phyloP scores from a whole-genome alignment of 2,113 vertebrate genomes.

The Pangasianodon gigas region DNA sequence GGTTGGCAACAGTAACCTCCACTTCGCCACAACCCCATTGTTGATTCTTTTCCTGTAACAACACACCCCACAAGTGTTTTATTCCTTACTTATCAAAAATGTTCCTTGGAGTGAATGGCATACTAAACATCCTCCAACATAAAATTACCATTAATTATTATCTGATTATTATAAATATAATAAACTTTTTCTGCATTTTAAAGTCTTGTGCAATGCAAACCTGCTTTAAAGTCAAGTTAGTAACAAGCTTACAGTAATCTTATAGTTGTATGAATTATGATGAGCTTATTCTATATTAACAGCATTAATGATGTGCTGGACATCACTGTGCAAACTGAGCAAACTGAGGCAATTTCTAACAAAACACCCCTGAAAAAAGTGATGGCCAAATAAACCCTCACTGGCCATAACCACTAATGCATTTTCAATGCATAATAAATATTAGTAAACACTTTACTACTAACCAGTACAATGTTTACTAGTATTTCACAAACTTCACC shows the following conservation, averaged over 20 bases:
- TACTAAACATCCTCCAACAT: background rate
- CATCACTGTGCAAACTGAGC: constrained; percentile 23
- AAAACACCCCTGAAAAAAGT: background rate
- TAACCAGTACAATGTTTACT: constrained; percentile 6
- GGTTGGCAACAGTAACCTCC: background rate
- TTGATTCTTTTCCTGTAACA: background rate
- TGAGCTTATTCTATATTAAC: constrained; percentile 14
- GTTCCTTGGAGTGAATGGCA: background rate
- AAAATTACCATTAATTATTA: background rate
- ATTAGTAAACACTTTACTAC: background rate
- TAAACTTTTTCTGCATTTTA: background rate
- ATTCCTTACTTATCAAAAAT: background rate
- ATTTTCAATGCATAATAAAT: background rate
- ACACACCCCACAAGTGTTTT: background rate
- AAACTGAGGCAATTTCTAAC: background rate
- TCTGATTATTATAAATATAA: background rate
- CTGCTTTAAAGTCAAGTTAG: constrained; percentile 52
- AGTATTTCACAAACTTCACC: background rate
- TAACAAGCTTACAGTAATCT: background rate
- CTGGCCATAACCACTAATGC: background rate
- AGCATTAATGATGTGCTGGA: constrained; percentile 36
- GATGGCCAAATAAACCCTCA: background rate
- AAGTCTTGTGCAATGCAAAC: constrained; percentile 46
- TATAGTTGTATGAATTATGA: background rate
- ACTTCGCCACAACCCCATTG: too few species aligned